Evolutionary conservation across 37 sponge, comb jelly and placozoan genomes (phyloP).

Genomic region (Oopsacas minuta): DNA sequence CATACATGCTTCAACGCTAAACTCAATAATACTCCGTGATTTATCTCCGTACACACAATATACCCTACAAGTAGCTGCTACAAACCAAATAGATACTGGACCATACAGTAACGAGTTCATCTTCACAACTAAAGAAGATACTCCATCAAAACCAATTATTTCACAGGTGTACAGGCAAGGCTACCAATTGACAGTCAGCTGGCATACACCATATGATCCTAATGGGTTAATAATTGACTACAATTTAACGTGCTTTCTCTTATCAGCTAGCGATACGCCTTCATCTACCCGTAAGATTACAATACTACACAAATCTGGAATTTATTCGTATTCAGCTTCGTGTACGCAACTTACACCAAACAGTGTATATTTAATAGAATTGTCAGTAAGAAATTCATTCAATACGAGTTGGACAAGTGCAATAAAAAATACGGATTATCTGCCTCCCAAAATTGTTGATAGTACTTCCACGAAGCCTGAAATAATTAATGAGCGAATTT

Average conservation of each 20-base stretch:
- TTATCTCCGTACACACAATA: background rate
- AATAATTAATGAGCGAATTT: background rate
- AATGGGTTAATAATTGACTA: background rate
- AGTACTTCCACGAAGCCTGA: background rate
- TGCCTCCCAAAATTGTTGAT: background rate
- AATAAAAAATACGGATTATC: background rate
- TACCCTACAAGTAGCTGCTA: background rate
- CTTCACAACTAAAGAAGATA: background rate
- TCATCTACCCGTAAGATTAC: background rate
- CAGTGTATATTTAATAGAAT: background rate
- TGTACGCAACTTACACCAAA: background rate
- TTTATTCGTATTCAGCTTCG: background rate
- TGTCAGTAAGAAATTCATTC: background rate
- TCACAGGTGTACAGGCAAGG: background rate
- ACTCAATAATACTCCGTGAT: background rate
- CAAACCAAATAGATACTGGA: background rate
- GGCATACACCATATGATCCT: background rate
- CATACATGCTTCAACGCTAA: background rate
- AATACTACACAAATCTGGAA: background rate
- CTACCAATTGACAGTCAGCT: background rate
- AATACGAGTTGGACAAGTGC: background rate
- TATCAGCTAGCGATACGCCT: background rate
- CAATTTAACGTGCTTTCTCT: background rate
- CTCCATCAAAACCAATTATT: background rate
- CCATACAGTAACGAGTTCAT: background rate